Percentiles rank a stretch among this genome's conserved stretches.
phyloP scores from a whole-genome alignment of 2,888 invertebrate species.

The Iselma pallidipennis region DNA sequence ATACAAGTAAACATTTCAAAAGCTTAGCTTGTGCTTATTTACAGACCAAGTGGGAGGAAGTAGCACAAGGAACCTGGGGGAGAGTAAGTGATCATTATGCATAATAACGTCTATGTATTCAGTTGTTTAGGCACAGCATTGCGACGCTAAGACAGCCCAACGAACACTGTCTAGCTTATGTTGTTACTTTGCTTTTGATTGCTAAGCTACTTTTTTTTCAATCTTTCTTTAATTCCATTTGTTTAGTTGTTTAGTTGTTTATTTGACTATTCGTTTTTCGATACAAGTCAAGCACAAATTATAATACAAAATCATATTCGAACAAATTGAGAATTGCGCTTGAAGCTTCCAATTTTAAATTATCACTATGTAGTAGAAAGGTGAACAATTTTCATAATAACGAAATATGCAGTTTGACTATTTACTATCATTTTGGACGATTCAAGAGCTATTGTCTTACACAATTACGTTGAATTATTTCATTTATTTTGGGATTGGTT shows the following conservation, averaged over 20 bases:
- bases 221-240: background rate
- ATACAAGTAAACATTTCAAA: slow-evolving; percentile 34
- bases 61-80: slow-evolving; percentile 49
- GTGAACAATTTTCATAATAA: background rate
- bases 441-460: background rate
- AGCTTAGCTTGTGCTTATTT: slow-evolving; percentile 44
- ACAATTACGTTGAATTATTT: background rate
- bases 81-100: slow-evolving; percentile 45
- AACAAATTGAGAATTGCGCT: background rate
- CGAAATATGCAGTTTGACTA: background rate
- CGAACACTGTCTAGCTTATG: slow-evolving; percentile 22
- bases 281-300: background rate
- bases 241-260: background rate
- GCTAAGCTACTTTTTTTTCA: slow-evolving; percentile 10
- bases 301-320: too few relatives aligned
- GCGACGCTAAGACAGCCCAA: slow-evolving; percentile 14
- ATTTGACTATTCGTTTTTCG: too few relatives aligned
- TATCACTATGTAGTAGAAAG: background rate
- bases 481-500: background rate
- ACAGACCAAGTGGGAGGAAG: slow-evolving; percentile 51
- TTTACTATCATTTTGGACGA: background rate
- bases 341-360: background rate
- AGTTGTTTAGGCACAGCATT: slow-evolving; percentile 23
- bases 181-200: slow-evolving; percentile 23
- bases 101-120: slow-evolving; percentile 25